Evolutionary conservation across 2,113 vertebrate genomes (phyloP), one percentile per base, ranked within the genome.

Genomic region (Microcebus ravelobensis): DNA sequence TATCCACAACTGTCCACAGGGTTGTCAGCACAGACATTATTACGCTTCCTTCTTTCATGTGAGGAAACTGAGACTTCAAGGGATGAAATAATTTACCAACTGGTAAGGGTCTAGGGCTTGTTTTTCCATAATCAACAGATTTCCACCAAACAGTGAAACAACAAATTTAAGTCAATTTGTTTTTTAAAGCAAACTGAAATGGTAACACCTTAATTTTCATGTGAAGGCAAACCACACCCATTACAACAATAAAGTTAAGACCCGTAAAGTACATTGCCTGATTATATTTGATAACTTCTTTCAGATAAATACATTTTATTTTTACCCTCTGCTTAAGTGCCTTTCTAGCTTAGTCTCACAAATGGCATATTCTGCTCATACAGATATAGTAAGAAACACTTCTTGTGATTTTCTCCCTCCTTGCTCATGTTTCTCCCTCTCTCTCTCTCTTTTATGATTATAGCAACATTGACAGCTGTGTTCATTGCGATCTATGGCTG

Each of bases 401-500:
- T 97, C 82, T 89, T 97, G 83, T 2, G 9, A 45, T 55, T 93
- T 97, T 83, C 42, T 96, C 93, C 86, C 55, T 80, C 91, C 88
- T 92, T 73, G 76, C 90, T 85, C 48, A 48, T 83, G 63, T 55
- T 91, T 70, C 70, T 29, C 15, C 61, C 27, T 50, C 85, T 83
- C 86, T 48, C 55, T 61, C 94, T 92, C 87, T 31, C 29, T 81
- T 97, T 94, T 77, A 85, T 77, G 97, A 98, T 98, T 98, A 98
- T 83, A 90, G 95, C 91, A 95, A 92, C 95, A 97, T 25, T 67
- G 98, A 98, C 96, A 96, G 86, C 84, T 86, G 55, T 98, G 65
- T 95, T 93, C 85, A 87, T 98, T 98, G 97, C 59, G 8, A 97
- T 98, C 98, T 98, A 97, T 96, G 97, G 92, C 48, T 95, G 93